Conservation (phyloP, 2,797 vertebrate species). For the Alectoris magna region DNA sequence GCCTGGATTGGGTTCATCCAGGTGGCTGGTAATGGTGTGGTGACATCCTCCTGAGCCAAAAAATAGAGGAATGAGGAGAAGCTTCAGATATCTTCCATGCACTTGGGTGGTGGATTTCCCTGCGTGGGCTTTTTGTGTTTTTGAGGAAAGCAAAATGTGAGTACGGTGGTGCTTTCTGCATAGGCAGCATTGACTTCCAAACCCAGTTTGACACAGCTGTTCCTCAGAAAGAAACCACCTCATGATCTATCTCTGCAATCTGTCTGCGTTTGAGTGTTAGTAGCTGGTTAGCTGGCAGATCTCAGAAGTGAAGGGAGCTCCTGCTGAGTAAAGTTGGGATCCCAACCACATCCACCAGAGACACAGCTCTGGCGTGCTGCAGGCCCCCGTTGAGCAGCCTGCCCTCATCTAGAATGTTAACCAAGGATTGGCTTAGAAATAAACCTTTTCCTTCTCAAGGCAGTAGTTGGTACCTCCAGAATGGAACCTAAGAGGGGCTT, state of each 20-base stretch:
- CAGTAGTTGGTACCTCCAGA: neutral
- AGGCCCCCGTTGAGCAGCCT: neutral
- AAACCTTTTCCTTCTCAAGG: neutral
- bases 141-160: neutral
- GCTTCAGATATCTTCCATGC: neutral
- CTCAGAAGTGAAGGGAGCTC: neutral
- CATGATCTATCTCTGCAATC: neutral
- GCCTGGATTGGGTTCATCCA: neutral
- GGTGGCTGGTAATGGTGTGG: neutral
- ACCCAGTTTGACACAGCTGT: neutral
- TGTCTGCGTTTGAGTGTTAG: neutral
- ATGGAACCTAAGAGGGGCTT: neutral
- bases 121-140: neutral
- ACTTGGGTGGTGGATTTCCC: neutral
- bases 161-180: neutral
- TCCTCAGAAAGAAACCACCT: neutral
- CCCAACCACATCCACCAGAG: neutral
- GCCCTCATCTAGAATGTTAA: neutral
- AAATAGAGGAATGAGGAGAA: neutral
- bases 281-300: rapidly evolving
- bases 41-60: neutral
- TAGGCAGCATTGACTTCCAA: neutral
- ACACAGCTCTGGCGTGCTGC: neutral
- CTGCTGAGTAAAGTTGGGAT: neutral
- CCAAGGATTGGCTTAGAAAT: neutral